These are phyloP conservation scores for Gulo gulo DNA, from an alignment of 2,113 vertebrate genomes.

Conservation along the genomic window DNA sequence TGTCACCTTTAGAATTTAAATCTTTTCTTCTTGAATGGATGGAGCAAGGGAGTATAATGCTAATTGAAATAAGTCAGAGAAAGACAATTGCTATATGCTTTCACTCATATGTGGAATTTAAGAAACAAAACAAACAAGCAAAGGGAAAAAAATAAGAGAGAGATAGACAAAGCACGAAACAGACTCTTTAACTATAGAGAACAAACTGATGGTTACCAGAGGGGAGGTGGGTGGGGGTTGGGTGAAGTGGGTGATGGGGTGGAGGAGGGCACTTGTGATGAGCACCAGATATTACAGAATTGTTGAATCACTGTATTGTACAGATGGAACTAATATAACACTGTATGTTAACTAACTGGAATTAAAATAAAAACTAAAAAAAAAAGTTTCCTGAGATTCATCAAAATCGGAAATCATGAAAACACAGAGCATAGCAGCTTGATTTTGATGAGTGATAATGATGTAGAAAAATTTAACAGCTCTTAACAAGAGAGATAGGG, in stretches of 20 bases:
- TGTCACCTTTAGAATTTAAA: conserved; percentile 52
- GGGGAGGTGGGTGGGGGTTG: not conserved
- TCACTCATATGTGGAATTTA: not conserved
- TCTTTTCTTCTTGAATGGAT: not conserved
- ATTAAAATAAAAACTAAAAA: not conserved
- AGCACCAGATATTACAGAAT: not conserved
- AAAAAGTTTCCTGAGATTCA: not conserved
- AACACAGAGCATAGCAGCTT: not conserved
- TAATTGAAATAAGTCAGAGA: not conserved
- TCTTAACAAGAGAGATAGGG: not conserved
- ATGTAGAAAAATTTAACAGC: not conserved
- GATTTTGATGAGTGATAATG: not conserved
- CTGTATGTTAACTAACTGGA: not conserved
- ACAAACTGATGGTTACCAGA: not conserved
- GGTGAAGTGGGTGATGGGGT: not conserved
- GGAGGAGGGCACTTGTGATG: not conserved
- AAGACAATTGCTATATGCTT: not conserved
- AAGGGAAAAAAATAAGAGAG: not conserved
- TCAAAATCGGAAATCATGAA: not conserved
- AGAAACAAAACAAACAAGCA: not conserved
- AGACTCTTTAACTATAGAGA: not conserved
- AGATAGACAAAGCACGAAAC: not conserved
- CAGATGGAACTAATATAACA: not conserved
- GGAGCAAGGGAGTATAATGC: not conserved
- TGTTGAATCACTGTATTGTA: not conserved